A percentile compares a stretch with the other conserved stretches of the same genome.
Evolutionary conservation across 2,113 vertebrate genomes (phyloP).

Genomic region (Asarcornis scutulata): DNA sequence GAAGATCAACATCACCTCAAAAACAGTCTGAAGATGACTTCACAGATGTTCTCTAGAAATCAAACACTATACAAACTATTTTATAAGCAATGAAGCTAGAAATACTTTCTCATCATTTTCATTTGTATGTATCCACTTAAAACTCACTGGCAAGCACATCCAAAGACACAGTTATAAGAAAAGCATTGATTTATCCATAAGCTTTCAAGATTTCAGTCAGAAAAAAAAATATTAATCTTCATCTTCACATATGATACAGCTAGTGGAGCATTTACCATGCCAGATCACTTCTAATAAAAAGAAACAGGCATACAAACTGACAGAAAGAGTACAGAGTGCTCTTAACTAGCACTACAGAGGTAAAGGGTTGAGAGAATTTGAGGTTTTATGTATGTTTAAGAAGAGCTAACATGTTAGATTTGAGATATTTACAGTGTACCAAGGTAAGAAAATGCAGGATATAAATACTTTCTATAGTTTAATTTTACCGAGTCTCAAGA

Average conservation of each 20-base stretch:
- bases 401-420: background rate
- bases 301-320: background rate
- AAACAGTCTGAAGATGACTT: background rate
- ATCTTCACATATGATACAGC: background rate
- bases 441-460: background rate
- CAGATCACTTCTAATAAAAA: background rate
- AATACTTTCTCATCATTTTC: background rate
- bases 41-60: background rate
- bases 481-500: background rate
- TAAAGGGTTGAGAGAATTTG: background rate
- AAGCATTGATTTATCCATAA: background rate
- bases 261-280: background rate
- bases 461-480: background rate
- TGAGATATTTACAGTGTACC: background rate
- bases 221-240: background rate
- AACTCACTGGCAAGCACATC: background rate
- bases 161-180: background rate
- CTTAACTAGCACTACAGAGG: background rate
- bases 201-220: background rate
- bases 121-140: rapidly evolving
- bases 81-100: background rate
- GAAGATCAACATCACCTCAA: background rate
- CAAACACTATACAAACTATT: background rate
- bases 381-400: rapidly evolving
- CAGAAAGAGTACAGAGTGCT: background rate